phyloP scores from a whole-genome alignment of 2,888 invertebrate genomes.

The Lepetodrilus schrolli region DNA sequence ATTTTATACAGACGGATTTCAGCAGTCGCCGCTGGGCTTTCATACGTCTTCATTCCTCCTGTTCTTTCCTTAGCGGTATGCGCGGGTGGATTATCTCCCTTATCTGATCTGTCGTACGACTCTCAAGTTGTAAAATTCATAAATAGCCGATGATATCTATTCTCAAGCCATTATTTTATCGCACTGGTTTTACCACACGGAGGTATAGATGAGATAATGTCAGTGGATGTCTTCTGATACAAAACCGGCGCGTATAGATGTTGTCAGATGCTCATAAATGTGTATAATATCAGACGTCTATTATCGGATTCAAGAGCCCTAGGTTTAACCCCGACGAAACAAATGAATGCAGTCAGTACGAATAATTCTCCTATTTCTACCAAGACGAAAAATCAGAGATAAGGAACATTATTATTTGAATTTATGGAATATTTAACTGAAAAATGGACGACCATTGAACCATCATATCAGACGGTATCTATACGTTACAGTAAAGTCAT shows the following conservation, averaged over 20 bases:
- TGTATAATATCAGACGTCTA: background rate
- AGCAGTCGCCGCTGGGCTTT: background rate
- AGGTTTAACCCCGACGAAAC: slow-evolving; percentile 10
- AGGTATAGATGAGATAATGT: background rate
- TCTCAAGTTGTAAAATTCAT: background rate
- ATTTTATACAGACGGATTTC: slow-evolving; percentile 19
- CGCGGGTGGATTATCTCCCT: slow-evolving; percentile 12
- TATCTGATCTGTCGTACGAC: slow-evolving; percentile 18
- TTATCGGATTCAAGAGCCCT: background rate
- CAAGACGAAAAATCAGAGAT: slow-evolving; percentile 6
- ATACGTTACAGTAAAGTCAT: too few relatives aligned
- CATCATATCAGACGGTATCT: background rate
- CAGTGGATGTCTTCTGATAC: background rate
- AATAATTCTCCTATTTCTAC: background rate
- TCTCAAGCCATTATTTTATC: background rate
- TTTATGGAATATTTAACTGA: slow-evolving; percentile 11
- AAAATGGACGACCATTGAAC: background rate
- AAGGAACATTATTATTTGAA: background rate
- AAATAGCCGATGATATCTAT: slow-evolving; percentile 20
- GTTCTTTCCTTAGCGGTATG: background rate
- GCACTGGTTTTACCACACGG: background rate
- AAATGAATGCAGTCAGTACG: slow-evolving; percentile 13
- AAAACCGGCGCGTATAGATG: background rate
- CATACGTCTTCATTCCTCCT: background rate
- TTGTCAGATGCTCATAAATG: slow-evolving; percentile 20